phyloP scores from a whole-genome alignment of 2,888 invertebrate genomes.

The Exocentrus adspersus region DNA sequence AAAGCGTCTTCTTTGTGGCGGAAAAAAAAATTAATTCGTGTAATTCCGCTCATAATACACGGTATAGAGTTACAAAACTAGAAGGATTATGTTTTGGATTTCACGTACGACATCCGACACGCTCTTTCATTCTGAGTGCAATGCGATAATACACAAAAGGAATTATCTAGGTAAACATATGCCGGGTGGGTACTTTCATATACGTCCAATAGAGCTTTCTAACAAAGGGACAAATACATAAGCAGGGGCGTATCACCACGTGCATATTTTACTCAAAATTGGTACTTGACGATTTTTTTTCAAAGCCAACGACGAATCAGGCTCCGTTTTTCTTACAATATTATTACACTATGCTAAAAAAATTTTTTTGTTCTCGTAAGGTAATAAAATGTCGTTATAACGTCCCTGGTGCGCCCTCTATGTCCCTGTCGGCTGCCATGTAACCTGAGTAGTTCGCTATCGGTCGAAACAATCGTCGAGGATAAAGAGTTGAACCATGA shows the following conservation, averaged over 20 bases:
- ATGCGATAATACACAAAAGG: conserved; percentile 32
- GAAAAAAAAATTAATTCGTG: conserved; percentile 26
- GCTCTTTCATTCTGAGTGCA: conserved; percentile 29
- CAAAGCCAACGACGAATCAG: no score
- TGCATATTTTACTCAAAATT: no score
- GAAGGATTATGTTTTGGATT: conserved; percentile 28
- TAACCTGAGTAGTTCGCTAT: conserved; percentile 52
- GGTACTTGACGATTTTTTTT: no score
- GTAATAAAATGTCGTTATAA: no score
- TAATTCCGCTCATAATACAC: conserved; percentile 20
- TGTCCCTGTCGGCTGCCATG: conserved; percentile 48
- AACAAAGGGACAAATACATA: conserved; percentile 35
- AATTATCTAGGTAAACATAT: conserved; percentile 44
- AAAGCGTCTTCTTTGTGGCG: no score
- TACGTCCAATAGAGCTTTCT: conserved; percentile 40
- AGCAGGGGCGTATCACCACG: conserved; percentile 33
- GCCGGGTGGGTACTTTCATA: conserved; percentile 40
- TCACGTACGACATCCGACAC: conserved; percentile 38
- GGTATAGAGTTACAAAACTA: conserved; percentile 25
- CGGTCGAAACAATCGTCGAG: conserved; percentile 50
- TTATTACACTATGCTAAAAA: no score
- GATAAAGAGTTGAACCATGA: conserved; percentile 45
- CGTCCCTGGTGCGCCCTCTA: no score
- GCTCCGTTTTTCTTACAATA: no score
- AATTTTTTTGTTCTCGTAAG: no score